Base-by-base conservation (phyloP, 2,797 vertebrate genomes). In the Rhinogobio ventralis region DNA sequence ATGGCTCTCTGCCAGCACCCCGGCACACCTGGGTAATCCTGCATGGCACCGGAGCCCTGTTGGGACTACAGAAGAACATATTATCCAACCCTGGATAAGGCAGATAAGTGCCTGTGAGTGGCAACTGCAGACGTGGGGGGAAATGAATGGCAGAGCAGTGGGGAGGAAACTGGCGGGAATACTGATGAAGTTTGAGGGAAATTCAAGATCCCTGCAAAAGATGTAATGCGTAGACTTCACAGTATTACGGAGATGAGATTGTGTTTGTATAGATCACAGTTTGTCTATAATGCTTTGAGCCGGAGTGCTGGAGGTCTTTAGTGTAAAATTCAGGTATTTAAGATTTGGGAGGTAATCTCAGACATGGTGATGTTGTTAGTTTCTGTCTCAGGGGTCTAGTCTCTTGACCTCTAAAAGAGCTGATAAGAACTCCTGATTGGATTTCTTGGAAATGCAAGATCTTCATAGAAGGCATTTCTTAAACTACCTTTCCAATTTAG, bases 301-400 rank as follows among this genome's bases (percentile, higher is more conserved):
- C 71, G 15, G 60, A 82, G 64, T 73, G 78, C 74, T 68, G 36
- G 66, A 88, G 72, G 55, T 80, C 84, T 69, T 87, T 73, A 76
- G 79, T 86, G 79, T 86, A 83, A 83, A 89, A 85, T 87, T 78
- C 55, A 86, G 83, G 72, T 66, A 69, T 82, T 88, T 86, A 86
- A 62, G 79, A 62, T 75, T 39, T 83, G 80, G 9, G 67, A 57
- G 30, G 39, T 67, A 88, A 86, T 85, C 82, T 88, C 80, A 88
- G 71, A 85, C 75, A 80, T 77, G 55, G 74, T 73, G 49, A 86
- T 68, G 60, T 62, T 79, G 72, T 79, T 86, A 86, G 84, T 49
- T 81, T 79, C 45, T 62, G n/a, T 57, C 74, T 79, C 79, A 4
- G 57, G 72, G 71, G 77, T 64, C 33, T 60, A 77, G 62, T 82